Evolutionary conservation across 2,888 invertebrate genomes (phyloP).

Genomic region (Pristionchus japonicus): DNA sequence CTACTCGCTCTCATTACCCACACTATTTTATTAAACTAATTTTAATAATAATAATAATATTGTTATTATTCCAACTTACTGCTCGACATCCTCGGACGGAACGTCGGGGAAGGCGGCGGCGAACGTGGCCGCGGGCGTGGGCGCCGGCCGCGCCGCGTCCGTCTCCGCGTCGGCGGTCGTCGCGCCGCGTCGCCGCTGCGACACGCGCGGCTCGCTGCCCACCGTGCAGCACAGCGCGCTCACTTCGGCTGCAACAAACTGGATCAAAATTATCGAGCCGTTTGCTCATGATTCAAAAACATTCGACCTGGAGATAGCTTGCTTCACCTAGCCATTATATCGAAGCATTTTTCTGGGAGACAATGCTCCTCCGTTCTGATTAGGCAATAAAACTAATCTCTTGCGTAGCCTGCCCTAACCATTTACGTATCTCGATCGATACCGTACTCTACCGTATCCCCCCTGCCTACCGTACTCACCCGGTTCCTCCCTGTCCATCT

Average conservation of each 20-base stretch:
- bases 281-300: no score
- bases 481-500: background rate
- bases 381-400: no score
- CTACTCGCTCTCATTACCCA: no score
- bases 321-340: background rate
- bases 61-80: background rate
- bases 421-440: background rate
- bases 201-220: background rate
- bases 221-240: background rate
- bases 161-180: background rate
- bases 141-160: background rate
- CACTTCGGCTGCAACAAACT: background rate
- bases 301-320: no score
- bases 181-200: slow-evolving; percentile 18
- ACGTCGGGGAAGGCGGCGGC: background rate
- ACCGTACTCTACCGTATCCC: background rate
- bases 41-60: no score
- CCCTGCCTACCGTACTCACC: background rate
- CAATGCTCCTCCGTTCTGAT: no score
- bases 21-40: no score
- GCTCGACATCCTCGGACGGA: background rate
- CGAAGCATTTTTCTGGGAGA: background rate
- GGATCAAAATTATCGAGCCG: no score
- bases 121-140: background rate
- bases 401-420: no score